Percentiles rank a stretch among this genome's conserved stretches.
Conservation (phyloP, 1,140 invertebrate genomes). For the Diploscapter pachys region DNA sequence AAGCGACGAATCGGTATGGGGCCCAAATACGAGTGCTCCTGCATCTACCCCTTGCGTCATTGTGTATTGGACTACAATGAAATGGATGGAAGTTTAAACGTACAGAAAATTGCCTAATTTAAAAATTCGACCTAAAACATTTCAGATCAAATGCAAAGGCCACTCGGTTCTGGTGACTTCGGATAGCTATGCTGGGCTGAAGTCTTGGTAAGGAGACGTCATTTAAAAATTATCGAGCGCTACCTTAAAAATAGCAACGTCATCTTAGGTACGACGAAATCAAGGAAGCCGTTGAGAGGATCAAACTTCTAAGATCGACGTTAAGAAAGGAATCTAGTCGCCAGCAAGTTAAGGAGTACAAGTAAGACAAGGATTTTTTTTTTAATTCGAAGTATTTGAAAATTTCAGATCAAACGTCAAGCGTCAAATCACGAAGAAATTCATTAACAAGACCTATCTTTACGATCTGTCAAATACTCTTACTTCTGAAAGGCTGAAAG, state of each 20-base stretch:
- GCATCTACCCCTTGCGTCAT: slow-evolving; percentile 6
- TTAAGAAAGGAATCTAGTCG: slow-evolving; percentile 27
- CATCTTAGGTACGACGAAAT: slow-evolving; percentile 19
- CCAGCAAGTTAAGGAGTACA: slow-evolving; percentile 5
- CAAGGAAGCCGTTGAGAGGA: slow-evolving; percentile 15
- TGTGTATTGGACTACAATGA: slow-evolving; percentile 3
- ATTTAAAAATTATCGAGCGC: no score
- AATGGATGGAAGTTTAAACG: not conserved
- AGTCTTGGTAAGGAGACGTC: not conserved
- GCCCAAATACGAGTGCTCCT: slow-evolving; percentile 6
- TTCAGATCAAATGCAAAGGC: slow-evolving; percentile 13
- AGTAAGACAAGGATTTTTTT: slow-evolving; percentile 4
- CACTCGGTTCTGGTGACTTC: slow-evolving; percentile 1
- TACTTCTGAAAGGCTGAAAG: no score
- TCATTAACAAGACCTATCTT: slow-evolving; percentile 8
- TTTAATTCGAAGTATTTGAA: not conserved
- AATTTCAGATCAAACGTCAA: not conserved
- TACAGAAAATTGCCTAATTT: not conserved
- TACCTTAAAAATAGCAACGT: no score
- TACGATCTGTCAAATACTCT: no score
- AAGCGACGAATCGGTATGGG: slow-evolving; percentile 8
- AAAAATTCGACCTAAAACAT: not conserved
- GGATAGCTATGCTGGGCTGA: slow-evolving; percentile 9
- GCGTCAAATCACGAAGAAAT: slow-evolving; percentile 9
- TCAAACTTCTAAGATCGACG: slow-evolving; percentile 24